Conservation (phyloP, 2,113 vertebrate species). For the Clarias macrocephalus region DNA sequence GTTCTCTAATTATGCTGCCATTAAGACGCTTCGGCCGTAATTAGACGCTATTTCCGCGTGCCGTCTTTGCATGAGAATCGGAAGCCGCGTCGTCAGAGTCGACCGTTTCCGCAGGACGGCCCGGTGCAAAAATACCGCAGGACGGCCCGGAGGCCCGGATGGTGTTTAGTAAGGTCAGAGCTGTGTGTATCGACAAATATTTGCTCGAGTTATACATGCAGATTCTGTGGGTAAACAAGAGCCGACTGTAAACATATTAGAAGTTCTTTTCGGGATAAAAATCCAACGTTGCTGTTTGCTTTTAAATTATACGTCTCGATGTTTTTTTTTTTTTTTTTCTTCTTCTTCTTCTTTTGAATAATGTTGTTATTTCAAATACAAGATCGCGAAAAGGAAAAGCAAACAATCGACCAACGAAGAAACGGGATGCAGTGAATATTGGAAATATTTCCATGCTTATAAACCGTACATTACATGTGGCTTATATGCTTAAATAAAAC, state of each 20-base stretch:
- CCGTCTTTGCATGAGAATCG: conserved; percentile 65
- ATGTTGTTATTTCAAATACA: not conserved
- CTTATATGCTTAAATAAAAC: not conserved
- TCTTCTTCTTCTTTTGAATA: not conserved
- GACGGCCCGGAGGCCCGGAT: conserved; percentile 7
- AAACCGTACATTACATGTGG: not conserved
- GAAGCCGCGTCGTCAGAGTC: conserved; percentile 42
- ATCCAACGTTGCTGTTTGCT: not conserved
- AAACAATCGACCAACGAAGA: not conserved
- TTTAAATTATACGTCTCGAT: not conserved
- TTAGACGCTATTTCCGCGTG: conserved; percentile 58
- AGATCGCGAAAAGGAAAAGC: not conserved
- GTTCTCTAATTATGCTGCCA: conserved; percentile 65
- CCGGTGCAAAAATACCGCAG: conserved; percentile 30
- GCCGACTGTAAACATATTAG: not conserved
- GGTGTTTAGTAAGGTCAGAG: not conserved
- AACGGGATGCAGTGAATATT: not conserved
- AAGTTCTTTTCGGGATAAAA: not conserved
- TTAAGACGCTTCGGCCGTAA: conserved; percentile 63
- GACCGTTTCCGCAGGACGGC: conserved; percentile 47
- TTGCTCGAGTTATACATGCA: not conserved
- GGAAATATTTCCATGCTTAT: not conserved
- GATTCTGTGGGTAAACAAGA: not conserved
- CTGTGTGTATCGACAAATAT: conserved; percentile 2
- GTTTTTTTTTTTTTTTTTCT: too few species aligned